These are phyloP conservation scores for Xiphophorus maculatus DNA, from an alignment of 2,113 vertebrate species.

Conservation along the genomic window DNA sequence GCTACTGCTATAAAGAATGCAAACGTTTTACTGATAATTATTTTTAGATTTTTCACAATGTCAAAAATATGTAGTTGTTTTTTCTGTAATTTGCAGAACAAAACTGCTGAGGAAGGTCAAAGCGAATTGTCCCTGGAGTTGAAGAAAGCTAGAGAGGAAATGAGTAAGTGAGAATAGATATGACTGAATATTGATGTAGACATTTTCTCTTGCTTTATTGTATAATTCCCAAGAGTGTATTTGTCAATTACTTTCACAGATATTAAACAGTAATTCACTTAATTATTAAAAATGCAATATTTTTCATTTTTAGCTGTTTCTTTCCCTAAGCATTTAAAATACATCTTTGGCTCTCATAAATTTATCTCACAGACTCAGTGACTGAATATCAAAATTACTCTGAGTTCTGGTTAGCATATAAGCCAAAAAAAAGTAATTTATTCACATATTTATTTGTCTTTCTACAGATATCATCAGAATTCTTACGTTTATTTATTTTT, in stretches of 20 bases:
- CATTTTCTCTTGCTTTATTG: neutral
- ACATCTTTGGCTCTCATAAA: neutral
- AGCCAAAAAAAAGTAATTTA: neutral
- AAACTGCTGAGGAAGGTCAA: conserved; percentile 86
- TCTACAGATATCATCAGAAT: too few species aligned
- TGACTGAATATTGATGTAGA: neutral
- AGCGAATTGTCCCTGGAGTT: conserved; percentile 85
- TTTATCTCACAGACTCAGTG: neutral
- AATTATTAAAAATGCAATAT: neutral
- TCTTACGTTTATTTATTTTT: too few species aligned
- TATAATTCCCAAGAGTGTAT: neutral
- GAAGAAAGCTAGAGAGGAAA: conserved; percentile 88
- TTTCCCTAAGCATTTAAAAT: neutral
- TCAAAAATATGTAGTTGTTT: conserved; percentile 22
- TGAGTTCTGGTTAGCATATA: neutral
- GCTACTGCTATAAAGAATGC: neutral
- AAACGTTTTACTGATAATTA: neutral
- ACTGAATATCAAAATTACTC: neutral
- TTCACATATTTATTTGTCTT: neutral
- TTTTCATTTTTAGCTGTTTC: neutral
- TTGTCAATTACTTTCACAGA: neutral
- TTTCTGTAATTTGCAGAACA: conserved; percentile 81
- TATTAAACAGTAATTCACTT: neutral
- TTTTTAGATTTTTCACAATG: neutral
- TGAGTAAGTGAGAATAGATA: conserved; percentile 82